Percentiles rank a stretch among this genome's conserved stretches.
Evolutionary conservation across 2,113 vertebrate species (phyloP).

Genomic region (Toxostoma redivivum): DNA sequence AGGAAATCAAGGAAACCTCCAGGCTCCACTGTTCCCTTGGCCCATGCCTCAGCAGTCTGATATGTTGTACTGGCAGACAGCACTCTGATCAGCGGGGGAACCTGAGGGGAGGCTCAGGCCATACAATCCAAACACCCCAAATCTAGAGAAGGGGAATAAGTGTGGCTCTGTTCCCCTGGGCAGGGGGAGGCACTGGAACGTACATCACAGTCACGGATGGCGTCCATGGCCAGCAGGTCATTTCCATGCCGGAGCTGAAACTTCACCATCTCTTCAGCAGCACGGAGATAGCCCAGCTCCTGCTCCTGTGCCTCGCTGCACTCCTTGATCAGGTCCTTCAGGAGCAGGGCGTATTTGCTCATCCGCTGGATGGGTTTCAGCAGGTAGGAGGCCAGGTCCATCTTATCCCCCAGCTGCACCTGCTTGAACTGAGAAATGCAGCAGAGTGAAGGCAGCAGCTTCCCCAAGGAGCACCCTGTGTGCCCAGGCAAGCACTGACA

Average conservation of each 20-base stretch:
- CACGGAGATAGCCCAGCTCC: constrained; percentile 85
- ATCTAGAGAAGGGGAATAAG: neutral
- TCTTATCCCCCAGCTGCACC: constrained; percentile 88
- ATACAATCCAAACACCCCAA: neutral
- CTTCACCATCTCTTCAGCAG: constrained; percentile 90
- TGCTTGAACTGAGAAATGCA: constrained; percentile 83
- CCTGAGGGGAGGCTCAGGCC: neutral
- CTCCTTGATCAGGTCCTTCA: constrained; percentile 93
- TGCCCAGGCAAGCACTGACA: neutral
- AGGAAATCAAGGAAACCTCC: neutral
- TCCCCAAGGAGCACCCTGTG: rapidly evolving
- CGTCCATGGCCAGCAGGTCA: constrained; percentile 96
- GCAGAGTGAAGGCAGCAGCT: neutral
- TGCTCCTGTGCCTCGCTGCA: constrained; percentile 83
- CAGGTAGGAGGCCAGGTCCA: constrained; percentile 95
- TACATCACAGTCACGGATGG: constrained; percentile 93
- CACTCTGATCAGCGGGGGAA: neutral
- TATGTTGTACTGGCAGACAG: neutral
- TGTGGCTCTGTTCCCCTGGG: neutral
- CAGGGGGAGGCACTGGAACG: constrained; percentile 11
- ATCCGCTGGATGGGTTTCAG: constrained; percentile 96
- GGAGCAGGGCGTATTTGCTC: constrained; percentile 92
- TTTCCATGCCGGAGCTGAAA: constrained; percentile 96
- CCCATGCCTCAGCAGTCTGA: neutral
- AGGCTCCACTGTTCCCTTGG: neutral